Percentiles rank a stretch among this genome's conserved stretches.
Evolutionary conservation across 2,113 vertebrate species (phyloP).

Genomic region (Mola mola): DNA sequence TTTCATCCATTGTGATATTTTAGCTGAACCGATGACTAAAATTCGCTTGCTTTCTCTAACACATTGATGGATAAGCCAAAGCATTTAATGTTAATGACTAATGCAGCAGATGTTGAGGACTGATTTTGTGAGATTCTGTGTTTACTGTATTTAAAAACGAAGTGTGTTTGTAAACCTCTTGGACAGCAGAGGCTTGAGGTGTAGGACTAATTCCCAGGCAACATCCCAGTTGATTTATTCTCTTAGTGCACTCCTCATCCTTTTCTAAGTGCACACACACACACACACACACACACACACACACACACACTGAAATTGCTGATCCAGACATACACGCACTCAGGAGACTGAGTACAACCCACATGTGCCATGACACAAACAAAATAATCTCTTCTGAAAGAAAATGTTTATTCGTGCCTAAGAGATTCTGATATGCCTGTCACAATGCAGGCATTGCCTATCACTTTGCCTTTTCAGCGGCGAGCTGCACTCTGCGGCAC

Average conservation of each 20-base stretch:
- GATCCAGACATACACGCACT: neutral
- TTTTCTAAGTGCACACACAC: slow-evolving; percentile 1
- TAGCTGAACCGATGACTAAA: slow-evolving; percentile 3
- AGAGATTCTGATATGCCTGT: slow-evolving; percentile 70
- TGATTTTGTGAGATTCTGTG: neutral
- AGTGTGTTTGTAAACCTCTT: slow-evolving; percentile 4
- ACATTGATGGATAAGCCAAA: too few species aligned
- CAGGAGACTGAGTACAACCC: slow-evolving; percentile 1
- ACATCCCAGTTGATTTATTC: neutral
- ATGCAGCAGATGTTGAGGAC: neutral
- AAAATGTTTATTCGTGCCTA: slow-evolving; percentile 59
- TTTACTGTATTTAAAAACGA: neutral
- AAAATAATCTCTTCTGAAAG: slow-evolving; percentile 70
- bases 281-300: slow-evolving; percentile 9
- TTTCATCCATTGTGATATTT: too few species aligned
- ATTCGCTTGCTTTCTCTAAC: too few species aligned
- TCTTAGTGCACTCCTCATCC: slow-evolving; percentile 14
- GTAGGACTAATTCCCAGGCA: slow-evolving; percentile 6
- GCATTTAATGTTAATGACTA: too few species aligned
- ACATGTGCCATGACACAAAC: slow-evolving; percentile 44
- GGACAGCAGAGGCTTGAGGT: slow-evolving; percentile 1
- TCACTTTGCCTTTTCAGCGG: slow-evolving; percentile 55
- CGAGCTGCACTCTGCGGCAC: slow-evolving; percentile 16
- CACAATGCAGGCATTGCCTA: slow-evolving; percentile 51
- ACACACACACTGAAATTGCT: neutral